Base-by-base conservation (phyloP, 2,113 vertebrate species). In the Aptenodytes patagonicus region DNA sequence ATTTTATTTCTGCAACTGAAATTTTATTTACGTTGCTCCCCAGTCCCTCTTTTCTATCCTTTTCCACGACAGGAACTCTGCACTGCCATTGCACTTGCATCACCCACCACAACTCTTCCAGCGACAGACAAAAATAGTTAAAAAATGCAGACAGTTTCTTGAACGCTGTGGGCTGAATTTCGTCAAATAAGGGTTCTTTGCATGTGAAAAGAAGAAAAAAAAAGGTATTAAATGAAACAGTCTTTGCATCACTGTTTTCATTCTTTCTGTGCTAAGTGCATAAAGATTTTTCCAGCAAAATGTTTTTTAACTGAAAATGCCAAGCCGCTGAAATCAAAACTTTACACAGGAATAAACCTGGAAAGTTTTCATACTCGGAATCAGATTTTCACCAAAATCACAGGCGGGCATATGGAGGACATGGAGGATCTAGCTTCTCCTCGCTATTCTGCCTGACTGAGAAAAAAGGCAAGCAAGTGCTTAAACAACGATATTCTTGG, bases 91-190 rank as follows among this genome's bases (percentile, higher is more conserved):
- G 25, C 68, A 89, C 66, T 95, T 92, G 44, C 62, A 0, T 95
- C 89, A 91, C 47, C 38, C 57, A 40, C 65, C 54, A 14, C 2
- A 2, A n/a, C 61, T 90, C 61, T 81, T 88, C 64, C 87, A 87
- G 81, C 0, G 9, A 82, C 51, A 95, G 91, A 89, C 77, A 82
- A 96, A 97, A 93, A 96, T 81, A 92, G 89, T 84, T 92, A 28
- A 95, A 95, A 94, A 91, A 91, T 89, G 91, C 81, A 95, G 88
- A 95, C 92, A 96, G 87, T 91, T 97, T 95, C 65, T 87, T 84
- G 89, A 96, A 91, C 89, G 83, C 78, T 51, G 77, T 49, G 57
- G 81, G 94, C 9, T 95, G 94, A 89, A 87, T 93, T 95, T 96
- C 20, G 1, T 93, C 69, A 87, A 96, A 93, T 83, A 60, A 91